Evolutionary conservation across 2,113 vertebrate species (phyloP), one percentile per base, ranked within the genome.

Genomic region (Isurus oxyrinchus): DNA sequence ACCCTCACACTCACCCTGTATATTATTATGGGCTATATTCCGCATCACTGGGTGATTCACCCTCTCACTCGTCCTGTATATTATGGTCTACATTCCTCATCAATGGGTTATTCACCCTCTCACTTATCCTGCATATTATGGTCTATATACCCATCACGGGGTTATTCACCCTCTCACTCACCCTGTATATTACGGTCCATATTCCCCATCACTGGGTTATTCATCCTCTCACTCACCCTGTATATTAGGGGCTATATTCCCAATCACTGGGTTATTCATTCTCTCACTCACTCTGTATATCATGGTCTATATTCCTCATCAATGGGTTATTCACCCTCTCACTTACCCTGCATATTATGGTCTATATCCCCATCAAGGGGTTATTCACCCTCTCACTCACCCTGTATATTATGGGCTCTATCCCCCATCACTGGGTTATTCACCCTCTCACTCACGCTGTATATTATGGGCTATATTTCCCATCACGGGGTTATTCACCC

Each of bases 21-120:
- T 27, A n/a, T n/a, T 27, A n/a, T n/a, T n/a, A n/a, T n/a, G n/a
- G 2, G 10, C 86, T 53, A 0, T 25, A 88, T 25, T 27, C 0
- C 81, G n/a, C 35, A 21, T 44, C 81, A 49, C 40, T 86, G 81
- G n/a, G 63, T 66, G 63, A 19, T 19, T 66, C n/a, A 19, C 91
- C 27, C 31, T 3, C 31, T 16, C 35, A n/a, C n/a, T 96, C 96
- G 98, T 98, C 98, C 49, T 49, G 40, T 35, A 79, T 7, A 79
- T n/a, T 0, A 31, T 27, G 76, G 27, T 11, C 76, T 31, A n/a
- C 31, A 35, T n/a, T 79, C 27, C 76, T 27, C 76, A 35, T 31
- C 31, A 31, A 8, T n/a, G 76, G 27, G 8, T 35, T 8, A 2
- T 11, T 35, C 25, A 16, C 40, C n/a, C n/a, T n/a, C n/a, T 81